These are phyloP conservation scores for Mythimna lalbum DNA, from an alignment of 2,888 invertebrate species.

Conservation along the genomic window DNA sequence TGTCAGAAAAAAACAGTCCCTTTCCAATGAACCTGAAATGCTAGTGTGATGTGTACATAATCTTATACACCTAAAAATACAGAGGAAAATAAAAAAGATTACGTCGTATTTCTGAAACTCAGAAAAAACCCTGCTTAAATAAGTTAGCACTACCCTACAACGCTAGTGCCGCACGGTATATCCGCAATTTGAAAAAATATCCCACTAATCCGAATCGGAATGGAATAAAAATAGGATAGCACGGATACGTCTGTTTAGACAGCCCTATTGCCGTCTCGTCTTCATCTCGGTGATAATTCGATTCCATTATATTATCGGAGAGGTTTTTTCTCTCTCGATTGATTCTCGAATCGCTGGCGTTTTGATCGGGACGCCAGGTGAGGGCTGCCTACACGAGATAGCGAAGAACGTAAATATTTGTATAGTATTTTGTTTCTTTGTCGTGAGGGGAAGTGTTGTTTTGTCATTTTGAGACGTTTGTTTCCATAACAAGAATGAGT, in stretches of 20 bases:
- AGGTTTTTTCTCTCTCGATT: conserved; percentile 85
- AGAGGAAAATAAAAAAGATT: not conserved
- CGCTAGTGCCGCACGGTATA: conserved; percentile 22
- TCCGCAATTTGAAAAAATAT: conserved; percentile 49
- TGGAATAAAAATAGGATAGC: conserved; percentile 45
- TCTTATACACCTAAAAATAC: not conserved
- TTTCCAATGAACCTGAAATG: not conserved
- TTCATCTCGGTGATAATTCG: conserved; percentile 88
- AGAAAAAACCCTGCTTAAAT: conserved; percentile 7
- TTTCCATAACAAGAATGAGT: conserved; percentile 6
- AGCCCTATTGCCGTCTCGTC: conserved; percentile 74
- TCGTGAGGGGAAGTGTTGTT: conserved; percentile 44
- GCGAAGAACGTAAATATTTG: conserved; percentile 76
- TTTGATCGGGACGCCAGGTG: conserved; percentile 76
- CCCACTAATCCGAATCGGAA: conserved; percentile 38
- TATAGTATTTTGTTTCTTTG: conserved; percentile 68
- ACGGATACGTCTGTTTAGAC: conserved; percentile 48
- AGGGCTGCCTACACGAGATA: conserved; percentile 58
- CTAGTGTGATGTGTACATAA: not conserved
- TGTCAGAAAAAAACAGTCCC: too few relatives aligned
- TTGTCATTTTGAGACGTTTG: conserved; percentile 41
- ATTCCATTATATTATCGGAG: conserved; percentile 86
- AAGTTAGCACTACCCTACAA: conserved; percentile 16
- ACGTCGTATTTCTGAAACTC: not conserved
- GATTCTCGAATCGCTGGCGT: conserved; percentile 74